Evolutionary conservation across 2,888 invertebrate genomes (phyloP).

Genomic region (Nomada fabriciana): DNA sequence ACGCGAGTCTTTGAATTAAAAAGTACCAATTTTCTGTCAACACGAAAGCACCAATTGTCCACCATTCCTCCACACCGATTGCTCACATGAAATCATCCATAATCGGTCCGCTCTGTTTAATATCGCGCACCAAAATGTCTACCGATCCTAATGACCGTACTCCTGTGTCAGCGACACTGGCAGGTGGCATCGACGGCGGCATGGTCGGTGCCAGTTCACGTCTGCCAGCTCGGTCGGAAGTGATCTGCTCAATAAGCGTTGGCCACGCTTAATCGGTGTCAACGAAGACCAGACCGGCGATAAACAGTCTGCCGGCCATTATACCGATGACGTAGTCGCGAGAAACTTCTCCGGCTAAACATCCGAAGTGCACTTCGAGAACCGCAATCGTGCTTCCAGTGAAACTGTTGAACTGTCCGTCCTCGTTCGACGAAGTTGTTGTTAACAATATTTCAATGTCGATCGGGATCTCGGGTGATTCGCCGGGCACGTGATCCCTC

Average conservation of each 20-base stretch:
- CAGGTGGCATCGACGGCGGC: conserved; percentile 55
- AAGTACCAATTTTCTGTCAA: no score
- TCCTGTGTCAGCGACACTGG: conserved; percentile 33
- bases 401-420: background rate
- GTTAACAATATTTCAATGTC: background rate
- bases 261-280: conserved; percentile 64
- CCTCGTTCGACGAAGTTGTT: conserved; percentile 1
- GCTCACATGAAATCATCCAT: no score
- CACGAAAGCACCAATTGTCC: no score
- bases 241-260: conserved; percentile 56
- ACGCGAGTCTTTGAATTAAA: no score
- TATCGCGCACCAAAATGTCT: no score
- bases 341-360: background rate
- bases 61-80: no score
- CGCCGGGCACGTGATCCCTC: no score
- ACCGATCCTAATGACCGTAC: background rate
- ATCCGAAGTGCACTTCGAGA: no score
- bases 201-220: conserved; percentile 29
- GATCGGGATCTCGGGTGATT: no score
- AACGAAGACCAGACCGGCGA: conserved; percentile 57
- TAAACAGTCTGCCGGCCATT: conserved; percentile 27
- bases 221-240: conserved; percentile 52
- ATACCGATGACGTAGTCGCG: conserved; percentile 37
- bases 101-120: no score
- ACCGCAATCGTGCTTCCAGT: no score